Evolutionary conservation across 2,113 vertebrate species (phyloP).

Genomic region (Serilophus lunatus): DNA sequence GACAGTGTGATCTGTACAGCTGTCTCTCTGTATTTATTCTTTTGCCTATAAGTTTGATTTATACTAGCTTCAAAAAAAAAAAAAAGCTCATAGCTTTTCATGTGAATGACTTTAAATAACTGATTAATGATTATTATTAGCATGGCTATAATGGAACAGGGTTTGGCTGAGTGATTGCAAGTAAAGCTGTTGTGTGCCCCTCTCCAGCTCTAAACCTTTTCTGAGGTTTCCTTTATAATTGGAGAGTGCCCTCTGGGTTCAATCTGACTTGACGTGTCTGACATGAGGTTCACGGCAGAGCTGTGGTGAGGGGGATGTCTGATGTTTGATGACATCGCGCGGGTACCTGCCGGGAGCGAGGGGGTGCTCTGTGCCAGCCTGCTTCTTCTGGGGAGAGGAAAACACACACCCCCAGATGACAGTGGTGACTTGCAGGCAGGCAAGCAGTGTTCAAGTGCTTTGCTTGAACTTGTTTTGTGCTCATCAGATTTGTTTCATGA

Average conservation of each 20-base stretch:
- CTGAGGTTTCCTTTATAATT: conserved; percentile 37
- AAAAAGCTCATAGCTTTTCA: conserved; percentile 13
- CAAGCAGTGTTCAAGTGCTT: neutral
- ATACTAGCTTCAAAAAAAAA: neutral
- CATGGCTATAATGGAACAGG: neutral
- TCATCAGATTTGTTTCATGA: fast-evolving
- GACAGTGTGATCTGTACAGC: conserved; percentile 65
- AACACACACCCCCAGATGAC: neutral
- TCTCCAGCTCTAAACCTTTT: neutral
- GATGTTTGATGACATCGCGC: neutral
- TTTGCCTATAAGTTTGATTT: conserved; percentile 62
- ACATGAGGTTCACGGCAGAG: neutral
- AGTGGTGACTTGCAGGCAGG: neutral
- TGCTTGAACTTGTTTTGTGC: neutral
- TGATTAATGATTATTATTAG: conserved; percentile 27
- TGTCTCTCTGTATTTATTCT: conserved; percentile 70
- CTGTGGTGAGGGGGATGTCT: neutral
- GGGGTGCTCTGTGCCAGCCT: neutral
- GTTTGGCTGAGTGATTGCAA: conserved; percentile 12
- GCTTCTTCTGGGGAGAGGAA: neutral
- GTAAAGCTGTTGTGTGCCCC: neutral
- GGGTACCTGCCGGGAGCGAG: fast-evolving
- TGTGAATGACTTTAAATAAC: conserved; percentile 53
- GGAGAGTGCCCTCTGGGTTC: neutral
- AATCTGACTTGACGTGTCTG: neutral